These are phyloP conservation scores for Pycnomerus fuliginosus DNA, from an alignment of 2,888 invertebrate genomes.

Conservation along the genomic window DNA sequence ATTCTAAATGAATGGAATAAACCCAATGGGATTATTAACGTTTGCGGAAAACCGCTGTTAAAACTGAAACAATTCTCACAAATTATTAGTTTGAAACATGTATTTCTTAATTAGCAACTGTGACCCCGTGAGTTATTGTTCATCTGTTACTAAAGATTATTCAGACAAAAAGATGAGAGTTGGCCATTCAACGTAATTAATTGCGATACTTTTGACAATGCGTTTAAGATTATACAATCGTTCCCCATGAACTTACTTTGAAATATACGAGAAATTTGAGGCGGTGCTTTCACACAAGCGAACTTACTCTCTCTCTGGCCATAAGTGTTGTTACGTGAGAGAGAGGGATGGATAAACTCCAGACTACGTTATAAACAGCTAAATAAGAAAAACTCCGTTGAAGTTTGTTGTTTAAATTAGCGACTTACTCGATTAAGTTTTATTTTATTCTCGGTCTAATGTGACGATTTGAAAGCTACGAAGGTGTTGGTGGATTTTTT, in stretches of 20 bases:
- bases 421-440: constrained; percentile 29
- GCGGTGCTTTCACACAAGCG: constrained; percentile 7
- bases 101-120: constrained; percentile 53
- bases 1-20: constrained; percentile 23
- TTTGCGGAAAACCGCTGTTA: constrained; percentile 37
- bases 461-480: too few species aligned
- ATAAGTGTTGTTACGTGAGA: too few species aligned
- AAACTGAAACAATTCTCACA: constrained; percentile 38
- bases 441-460: constrained; percentile 34
- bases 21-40: constrained; percentile 33
- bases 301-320: constrained; percentile 16
- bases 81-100: constrained; percentile 45
- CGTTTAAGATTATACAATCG: constrained; percentile 38
- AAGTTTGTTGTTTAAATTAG: constrained; percentile 37
- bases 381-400: constrained; percentile 22
- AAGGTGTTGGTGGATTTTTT: too few species aligned
- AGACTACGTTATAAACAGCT: constrained; percentile 16
- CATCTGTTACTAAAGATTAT: constrained; percentile 46
- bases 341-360: too few species aligned
- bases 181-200: constrained; percentile 44
- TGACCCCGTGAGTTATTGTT: constrained; percentile 51
- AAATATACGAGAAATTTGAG: constrained; percentile 24
- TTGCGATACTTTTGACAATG: constrained; percentile 51
- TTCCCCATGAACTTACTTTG: constrained; percentile 27
- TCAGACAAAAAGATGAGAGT: constrained; percentile 39